Percentiles rank a stretch among this genome's conserved stretches.
Evolutionary conservation across 2,113 vertebrate species (phyloP).

Genomic region (crab-eating macaque (Macaca fascicularis)): T2T-MFA8v1.1 NC_088378.1:15732501-15733000

Average conservation of each 20-base stretch:
- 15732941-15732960: background rate
- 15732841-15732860: background rate
- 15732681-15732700: too few species aligned
- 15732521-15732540: background rate
- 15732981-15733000: too few species aligned
- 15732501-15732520: background rate
- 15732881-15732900: background rate
- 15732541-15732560: background rate
- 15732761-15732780: background rate
- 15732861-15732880: background rate
- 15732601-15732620: background rate
- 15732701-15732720: background rate
- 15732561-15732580: rapidly evolving
- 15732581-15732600: too few species aligned
- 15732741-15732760: background rate
- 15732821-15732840: rapidly evolving
- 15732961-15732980: background rate
- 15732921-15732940: rapidly evolving
- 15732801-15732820: background rate
- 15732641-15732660: too few species aligned
- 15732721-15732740: background rate
- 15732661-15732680: too few species aligned
- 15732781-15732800: background rate
- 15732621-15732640: background rate
- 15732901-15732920: background rate